phyloP scores from a whole-genome alignment of 2,113 vertebrate species.

The Chinchilla lanigera region DNA sequence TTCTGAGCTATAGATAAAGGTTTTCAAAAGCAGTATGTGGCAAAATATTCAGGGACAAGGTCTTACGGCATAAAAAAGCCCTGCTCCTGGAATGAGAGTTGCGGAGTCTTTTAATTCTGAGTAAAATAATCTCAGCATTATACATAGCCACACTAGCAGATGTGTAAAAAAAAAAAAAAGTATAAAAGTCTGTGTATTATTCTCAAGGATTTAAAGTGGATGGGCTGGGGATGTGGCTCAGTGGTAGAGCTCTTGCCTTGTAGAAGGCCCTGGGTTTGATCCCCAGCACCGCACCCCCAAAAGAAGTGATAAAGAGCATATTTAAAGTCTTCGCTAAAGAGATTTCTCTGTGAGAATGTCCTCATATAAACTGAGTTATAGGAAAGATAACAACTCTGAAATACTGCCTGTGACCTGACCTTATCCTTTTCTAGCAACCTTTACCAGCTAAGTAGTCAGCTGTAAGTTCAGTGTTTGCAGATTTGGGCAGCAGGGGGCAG shows the following conservation, averaged over 20 bases:
- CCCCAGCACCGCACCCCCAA: background rate
- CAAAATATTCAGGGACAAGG: background rate
- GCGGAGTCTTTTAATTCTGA: constrained; percentile 5
- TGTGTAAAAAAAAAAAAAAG: background rate
- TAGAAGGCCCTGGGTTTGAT: background rate
- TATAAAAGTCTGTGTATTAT: background rate
- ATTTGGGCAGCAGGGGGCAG: background rate
- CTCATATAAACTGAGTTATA: background rate
- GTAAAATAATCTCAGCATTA: background rate
- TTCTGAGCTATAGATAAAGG: background rate
- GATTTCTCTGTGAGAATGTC: background rate
- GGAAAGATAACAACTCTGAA: constrained; percentile 20
- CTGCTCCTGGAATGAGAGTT: background rate
- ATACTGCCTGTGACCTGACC: background rate
- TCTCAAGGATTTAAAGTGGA: background rate
- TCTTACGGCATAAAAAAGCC: background rate
- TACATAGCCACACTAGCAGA: background rate
- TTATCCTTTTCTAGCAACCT: background rate
- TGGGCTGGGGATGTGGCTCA: background rate
- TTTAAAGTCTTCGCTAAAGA: background rate
- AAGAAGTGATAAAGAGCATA: background rate
- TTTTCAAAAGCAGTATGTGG: background rate
- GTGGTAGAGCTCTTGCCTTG: background rate
- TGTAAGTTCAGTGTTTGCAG: background rate
- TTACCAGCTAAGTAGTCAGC: background rate